Evolutionary conservation across 1,140 invertebrate genomes (phyloP).

Genomic region (Mercenaria mercenaria): DNA sequence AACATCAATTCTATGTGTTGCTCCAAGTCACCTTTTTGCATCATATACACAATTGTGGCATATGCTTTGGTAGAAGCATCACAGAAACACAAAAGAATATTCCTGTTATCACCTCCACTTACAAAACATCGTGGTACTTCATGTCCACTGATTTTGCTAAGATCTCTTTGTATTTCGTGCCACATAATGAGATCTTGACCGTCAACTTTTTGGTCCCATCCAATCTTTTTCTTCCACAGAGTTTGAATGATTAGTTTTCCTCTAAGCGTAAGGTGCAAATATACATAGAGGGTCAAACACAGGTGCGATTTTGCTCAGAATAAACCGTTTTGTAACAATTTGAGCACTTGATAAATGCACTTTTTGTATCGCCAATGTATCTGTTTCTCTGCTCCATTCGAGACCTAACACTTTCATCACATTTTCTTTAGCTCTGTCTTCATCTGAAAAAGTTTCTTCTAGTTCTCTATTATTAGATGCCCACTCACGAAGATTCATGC

Average conservation of each 20-base stretch:
- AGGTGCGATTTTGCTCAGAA: neutral
- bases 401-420: no score
- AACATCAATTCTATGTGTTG: neutral
- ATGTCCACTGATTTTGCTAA: no score
- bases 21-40: neutral
- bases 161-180: neutral
- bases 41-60: neutral
- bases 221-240: neutral
- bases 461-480: no score
- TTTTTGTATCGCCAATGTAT: no score
- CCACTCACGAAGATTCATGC: no score
- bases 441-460: no score
- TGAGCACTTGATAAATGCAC: no score
- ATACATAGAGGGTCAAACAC: no score
- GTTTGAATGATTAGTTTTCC: neutral
- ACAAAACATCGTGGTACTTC: neutral
- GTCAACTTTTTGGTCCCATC: neutral
- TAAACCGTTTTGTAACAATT: no score
- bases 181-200: neutral
- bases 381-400: no score
- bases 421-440: no score
- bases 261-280: neutral
- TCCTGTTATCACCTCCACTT: neutral
- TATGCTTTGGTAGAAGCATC: neutral
- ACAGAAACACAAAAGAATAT: neutral